Evolutionary conservation across 92 coral and sea anemone species (phyloP), one percentile per base, ranked within the genome.

Genomic region (Zoanthus gigantus): DNA sequence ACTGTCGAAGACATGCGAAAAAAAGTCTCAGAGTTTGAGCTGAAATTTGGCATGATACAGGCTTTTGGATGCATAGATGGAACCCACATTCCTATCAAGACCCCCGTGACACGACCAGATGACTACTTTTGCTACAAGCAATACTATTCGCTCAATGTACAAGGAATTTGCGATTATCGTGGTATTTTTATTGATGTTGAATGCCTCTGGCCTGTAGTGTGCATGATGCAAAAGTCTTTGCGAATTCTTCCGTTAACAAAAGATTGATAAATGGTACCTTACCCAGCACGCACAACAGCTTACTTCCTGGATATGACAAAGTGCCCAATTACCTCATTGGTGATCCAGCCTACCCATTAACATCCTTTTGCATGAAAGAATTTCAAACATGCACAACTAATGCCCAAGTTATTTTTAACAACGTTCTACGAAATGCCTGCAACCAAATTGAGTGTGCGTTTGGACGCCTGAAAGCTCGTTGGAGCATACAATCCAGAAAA

Each of bases 121-220:
- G 87, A 71, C 45, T 88, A 79, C 32, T 88, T 88, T 61, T 45
- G 76, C 65, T 86, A 66, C 47, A 86, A 75, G 54, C 87, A 77
- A 61, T 86, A 54, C 78, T 86, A 53, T 53, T 53, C 2, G 58
- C 58, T 53, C 9, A 53, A 53, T 53, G 58, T 53, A 53, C 87
- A 88, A 50, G 81, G 86, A 63, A 45, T 88, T 15, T 88, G 90
- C 57, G 79, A 79, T 52, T 44, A 48, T 53, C 47, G 72, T 67
- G 90, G 90, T 56, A 65, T 45, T 50, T 88, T 88, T 47, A 45
- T 79, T 77, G 80, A 88, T 79, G 74, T 88, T 7, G 72, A 88
- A 34, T 88, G 90, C 90, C 68, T 76, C 71, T 88, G 80, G 90
- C 90, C 77, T 9, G 78, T 65, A 63, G 77, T 28, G 87, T 88